phyloP scores from a whole-genome alignment of 2,113 vertebrate species.

The Nibea albiflora region DNA sequence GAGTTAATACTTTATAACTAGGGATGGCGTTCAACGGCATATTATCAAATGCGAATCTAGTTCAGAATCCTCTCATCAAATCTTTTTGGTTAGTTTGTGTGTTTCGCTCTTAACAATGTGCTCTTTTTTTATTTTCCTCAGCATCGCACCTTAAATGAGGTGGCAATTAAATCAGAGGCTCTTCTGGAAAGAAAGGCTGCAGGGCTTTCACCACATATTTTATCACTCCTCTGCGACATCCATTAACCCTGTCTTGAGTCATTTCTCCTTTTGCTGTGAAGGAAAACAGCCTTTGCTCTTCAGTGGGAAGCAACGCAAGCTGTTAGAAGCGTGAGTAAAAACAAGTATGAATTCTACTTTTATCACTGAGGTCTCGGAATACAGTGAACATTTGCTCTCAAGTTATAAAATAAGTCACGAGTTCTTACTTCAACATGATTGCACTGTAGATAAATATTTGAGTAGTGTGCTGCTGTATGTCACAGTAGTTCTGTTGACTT shows the following conservation, averaged over 20 bases:
- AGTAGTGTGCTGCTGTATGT: neutral
- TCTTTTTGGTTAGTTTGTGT: neutral
- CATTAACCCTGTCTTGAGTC: neutral
- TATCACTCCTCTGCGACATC: neutral
- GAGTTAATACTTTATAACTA: neutral
- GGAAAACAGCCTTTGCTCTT: neutral
- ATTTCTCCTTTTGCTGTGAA: neutral
- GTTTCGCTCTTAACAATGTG: neutral
- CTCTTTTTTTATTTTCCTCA: neutral
- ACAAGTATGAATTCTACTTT: neutral
- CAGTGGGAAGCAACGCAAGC: neutral
- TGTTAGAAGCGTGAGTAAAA: neutral
- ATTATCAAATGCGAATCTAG: neutral
- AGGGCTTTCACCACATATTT: neutral
- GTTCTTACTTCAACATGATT: neutral
- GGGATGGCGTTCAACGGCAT: neutral
- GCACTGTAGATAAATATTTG: neutral
- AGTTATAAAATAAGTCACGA: neutral
- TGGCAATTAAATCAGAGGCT: neutral
- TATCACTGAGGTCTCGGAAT: neutral
- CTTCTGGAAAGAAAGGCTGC: neutral
- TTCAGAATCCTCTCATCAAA: neutral
- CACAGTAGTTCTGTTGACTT: neutral
- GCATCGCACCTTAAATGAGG: neutral
- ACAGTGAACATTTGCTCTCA: neutral